Base-by-base conservation (phyloP, 2,888 invertebrate genomes). In the Drosophila tanythrix region DNA sequence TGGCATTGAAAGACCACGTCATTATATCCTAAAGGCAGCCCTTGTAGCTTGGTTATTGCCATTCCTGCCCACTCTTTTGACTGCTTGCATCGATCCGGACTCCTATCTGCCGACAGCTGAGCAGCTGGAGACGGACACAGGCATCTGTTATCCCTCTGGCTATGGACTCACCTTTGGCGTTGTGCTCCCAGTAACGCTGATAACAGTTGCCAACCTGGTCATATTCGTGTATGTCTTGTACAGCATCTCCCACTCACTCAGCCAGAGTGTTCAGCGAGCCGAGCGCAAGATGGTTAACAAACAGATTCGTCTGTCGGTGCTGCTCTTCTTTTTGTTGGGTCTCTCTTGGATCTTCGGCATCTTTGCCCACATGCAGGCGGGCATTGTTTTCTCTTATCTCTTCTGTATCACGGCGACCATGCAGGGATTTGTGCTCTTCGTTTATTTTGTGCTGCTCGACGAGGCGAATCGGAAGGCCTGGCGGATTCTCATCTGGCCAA, bases 41-140 rank as follows among this genome's bases (percentile, higher is more conserved):
- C 59, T 95, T 0, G 92, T 95, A 15, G 96, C 95, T 4, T 96
- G 96, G 96, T 94, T 95, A 1, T 74, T 94, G 18, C 95, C 95
- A 0, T 53, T 94, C 2, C 76, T 95, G 63, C 95, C 95, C 2
- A 94, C 95, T 0, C 73, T 93, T 7, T 72, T 93, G 10, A 92
- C 94, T 33, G 91, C 50, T 75, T 93, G 13, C 82, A 80, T 94
- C 25, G 93, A 94, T 78, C 92, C 92, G 11, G 85, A 92, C 1
- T 94, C 93, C 43, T 95, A 95, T 81, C 91, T 94, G 64, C 92
- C 93, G 1, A 72, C 60, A 0, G 56, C 70, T 13, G 83, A 86
- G 18, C 81, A 90, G 33, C 48, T 91, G 29, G 60, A 75, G 7
- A 69, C 63, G 13, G 67, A 75, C 48, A 80, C 84, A 15, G 93